Conservation (phyloP, 2,113 vertebrate genomes). For the Fulica atra region DNA sequence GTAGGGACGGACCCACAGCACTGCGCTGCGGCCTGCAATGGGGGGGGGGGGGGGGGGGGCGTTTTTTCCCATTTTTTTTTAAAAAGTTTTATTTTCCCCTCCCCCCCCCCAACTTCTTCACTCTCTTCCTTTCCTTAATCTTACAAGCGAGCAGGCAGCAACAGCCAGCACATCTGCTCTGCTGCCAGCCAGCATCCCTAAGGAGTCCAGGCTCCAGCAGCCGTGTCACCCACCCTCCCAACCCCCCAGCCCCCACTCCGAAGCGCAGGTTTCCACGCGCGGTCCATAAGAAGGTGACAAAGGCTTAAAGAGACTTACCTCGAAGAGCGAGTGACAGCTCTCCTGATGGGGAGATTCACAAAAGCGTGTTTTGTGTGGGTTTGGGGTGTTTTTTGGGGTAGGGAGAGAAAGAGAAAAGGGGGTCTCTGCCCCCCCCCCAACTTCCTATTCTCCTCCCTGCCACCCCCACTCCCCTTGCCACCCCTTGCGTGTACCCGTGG, state of each 20-base stretch:
- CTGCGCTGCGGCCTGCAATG: background rate
- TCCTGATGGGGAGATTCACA: background rate
- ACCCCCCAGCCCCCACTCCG: background rate
- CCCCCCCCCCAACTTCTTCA: background rate
- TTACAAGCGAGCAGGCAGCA: background rate
- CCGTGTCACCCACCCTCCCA: background rate
- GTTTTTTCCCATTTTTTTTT: background rate
- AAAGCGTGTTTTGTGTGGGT: background rate
- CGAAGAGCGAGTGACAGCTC: background rate
- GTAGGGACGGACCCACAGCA: background rate
- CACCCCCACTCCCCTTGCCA: background rate
- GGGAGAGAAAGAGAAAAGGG: background rate
- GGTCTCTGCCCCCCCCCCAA: background rate
- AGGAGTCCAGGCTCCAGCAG: background rate
- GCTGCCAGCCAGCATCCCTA: background rate
- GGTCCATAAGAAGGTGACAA: constrained; percentile 26
- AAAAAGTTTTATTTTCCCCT: background rate
- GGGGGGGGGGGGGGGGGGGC: too few species aligned
- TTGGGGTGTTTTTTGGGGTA: background rate
- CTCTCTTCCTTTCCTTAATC: background rate
- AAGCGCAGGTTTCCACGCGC: background rate
- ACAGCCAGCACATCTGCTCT: background rate
- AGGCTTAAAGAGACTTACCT: constrained; percentile 68
- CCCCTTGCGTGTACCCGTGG: background rate
- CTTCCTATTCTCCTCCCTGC: background rate